Percentiles rank a stretch among this genome's conserved stretches.
These are phyloP conservation scores for Caerostris extrusa DNA, from an alignment of 1,140 invertebrate species.

Conservation along the genomic window DNA sequence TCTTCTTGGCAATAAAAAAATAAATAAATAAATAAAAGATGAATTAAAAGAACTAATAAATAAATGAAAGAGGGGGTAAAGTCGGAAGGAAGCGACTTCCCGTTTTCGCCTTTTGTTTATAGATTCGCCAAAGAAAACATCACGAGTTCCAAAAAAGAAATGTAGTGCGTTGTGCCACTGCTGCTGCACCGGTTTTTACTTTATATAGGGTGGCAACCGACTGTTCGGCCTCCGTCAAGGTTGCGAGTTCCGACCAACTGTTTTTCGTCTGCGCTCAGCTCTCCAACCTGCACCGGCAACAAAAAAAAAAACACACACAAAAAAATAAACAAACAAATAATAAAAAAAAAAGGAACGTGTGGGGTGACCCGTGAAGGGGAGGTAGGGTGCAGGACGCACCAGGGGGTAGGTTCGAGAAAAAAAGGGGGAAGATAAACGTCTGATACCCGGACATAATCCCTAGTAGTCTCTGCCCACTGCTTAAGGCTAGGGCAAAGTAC, in stretches of 20 bases:
- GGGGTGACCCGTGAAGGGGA: slow-evolving; percentile 39
- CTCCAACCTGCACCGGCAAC: background rate
- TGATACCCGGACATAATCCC: slow-evolving; percentile 73
- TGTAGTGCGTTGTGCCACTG: too few species aligned
- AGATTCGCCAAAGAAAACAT: background rate
- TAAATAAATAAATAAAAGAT: background rate
- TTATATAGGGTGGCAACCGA: background rate
- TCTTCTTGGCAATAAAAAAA: background rate
- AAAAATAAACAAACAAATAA: too few species aligned
- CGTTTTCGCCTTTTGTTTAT: slow-evolving; percentile 48
- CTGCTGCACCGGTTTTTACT: slow-evolving; percentile 39
- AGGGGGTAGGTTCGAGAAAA: slow-evolving; percentile 37
- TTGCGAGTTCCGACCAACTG: slow-evolving; percentile 14
- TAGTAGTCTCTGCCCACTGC: slow-evolving; percentile 72
- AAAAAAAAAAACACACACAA: too few species aligned
- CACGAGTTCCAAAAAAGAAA: slow-evolving; percentile 34
- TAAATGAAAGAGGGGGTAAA: background rate
- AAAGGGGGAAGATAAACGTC: slow-evolving; percentile 40
- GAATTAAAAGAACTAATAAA: background rate
- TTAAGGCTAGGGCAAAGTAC: slow-evolving; percentile 69
- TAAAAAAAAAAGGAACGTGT: background rate
- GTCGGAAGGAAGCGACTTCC: background rate
- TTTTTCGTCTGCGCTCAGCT: slow-evolving; percentile 7
- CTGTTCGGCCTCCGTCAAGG: slow-evolving; percentile 61
- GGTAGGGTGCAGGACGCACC: slow-evolving; percentile 9